phyloP scores from a whole-genome alignment of 2,797 vertebrate species.

The Epinephelus malabaricus region DNA sequence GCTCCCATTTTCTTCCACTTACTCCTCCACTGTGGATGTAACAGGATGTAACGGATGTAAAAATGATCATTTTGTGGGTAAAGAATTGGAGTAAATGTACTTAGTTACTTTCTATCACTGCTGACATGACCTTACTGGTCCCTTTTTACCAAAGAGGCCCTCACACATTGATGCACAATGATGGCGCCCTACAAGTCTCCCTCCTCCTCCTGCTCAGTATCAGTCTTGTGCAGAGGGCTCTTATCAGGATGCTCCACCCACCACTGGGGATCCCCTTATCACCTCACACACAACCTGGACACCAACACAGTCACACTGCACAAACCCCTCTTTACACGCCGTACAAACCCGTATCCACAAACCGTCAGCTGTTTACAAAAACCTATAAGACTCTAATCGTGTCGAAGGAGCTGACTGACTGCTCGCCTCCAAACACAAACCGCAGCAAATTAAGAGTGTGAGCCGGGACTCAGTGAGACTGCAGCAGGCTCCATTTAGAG shows the following conservation, averaged over 20 bases:
- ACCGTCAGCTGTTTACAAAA: constrained; percentile 40
- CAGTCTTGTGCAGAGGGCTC: constrained; percentile 77
- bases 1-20: too few species aligned
- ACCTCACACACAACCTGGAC: constrained; percentile 71
- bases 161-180: constrained; percentile 29
- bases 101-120: neutral
- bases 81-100: too few species aligned
- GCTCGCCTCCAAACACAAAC: constrained; percentile 38
- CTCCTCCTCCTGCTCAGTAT: constrained; percentile 77
- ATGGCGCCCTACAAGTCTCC: constrained; percentile 68
- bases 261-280: constrained; percentile 85
- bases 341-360: constrained; percentile 32
- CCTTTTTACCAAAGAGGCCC: constrained; percentile 61
- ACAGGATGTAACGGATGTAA: too few species aligned
- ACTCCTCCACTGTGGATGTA: too few species aligned
- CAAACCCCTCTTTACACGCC: constrained; percentile 28
- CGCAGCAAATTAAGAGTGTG: constrained; percentile 40
- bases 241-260: constrained; percentile 87
- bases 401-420: constrained; percentile 39
- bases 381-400: constrained; percentile 37
- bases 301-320: constrained; percentile 27
- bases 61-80: too few species aligned
- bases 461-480: constrained; percentile 31
- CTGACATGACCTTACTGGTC: neutral
- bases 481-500: constrained; percentile 28